Base-by-base conservation (phyloP, 2,888 invertebrate species). In the Sthenelais limicola region DNA sequence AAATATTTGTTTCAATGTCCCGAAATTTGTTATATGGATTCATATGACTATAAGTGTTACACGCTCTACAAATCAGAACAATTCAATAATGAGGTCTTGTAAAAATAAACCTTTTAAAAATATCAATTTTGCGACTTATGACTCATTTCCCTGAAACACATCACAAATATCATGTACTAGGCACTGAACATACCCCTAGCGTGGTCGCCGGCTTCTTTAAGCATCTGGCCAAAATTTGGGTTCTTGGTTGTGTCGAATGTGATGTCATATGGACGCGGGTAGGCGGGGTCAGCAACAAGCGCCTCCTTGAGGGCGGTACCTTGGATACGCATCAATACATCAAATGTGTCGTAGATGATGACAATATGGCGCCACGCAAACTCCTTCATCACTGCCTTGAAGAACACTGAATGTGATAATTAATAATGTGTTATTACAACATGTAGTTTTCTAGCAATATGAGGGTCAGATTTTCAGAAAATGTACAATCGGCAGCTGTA, bases 281-380 rank as follows among this genome's bases (percentile, higher is more conserved):
- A 72, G n/a, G 21, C n/a, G 3, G 24, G 33, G 43, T 69, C 70
- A 9, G 28, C 66, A 3, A 69, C 26, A 24, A 73, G 38, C 12
- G 69, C 70, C 24, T 49, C 70, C 21, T 24, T 49, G 3, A 73
- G 70, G 24, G 73, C 62, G 0, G 33, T 51, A n/a, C 73, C 73
- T 47, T 73, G 73, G n/a, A 73, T 49, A 1, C 38, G 12, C 73
- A 73, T 73, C 52, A 73, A 52, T 1, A 70, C 62, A 24, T 73
- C 73, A 7, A 9, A 30, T 12, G 51, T 62, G 70, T 73, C 73
- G 47, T 73, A 73, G 9, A 73, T 58, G 24, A 73, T 70, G 9
- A 48, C 73, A 49, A 70, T 49, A 43, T 73, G 69, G 1, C 52
- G 18, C 73, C 73, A 73, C 1, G 3, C 12, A 33, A 70, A 73